phyloP scores from a whole-genome alignment of 2,888 invertebrate species.

The Plagodis pulveraria region DNA sequence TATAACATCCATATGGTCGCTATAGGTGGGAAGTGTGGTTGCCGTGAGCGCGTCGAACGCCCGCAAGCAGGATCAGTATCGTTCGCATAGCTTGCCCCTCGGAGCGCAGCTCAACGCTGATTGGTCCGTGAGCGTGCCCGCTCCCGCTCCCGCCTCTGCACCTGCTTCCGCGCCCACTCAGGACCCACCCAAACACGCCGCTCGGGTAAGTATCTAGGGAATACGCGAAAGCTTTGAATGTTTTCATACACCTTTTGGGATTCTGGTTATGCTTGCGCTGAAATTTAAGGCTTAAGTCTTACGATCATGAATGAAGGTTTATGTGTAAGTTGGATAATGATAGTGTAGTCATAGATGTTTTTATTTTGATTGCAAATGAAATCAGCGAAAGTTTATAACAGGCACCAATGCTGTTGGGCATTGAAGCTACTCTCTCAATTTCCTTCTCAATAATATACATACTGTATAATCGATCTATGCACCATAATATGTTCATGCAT shows the following conservation, averaged over 20 bases:
- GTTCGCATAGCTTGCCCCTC: slow-evolving; percentile 86
- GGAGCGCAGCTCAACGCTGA: slow-evolving; percentile 83
- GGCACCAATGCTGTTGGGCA: too few relatives aligned
- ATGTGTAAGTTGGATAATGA: too few relatives aligned
- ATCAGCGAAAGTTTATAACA: too few relatives aligned
- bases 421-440: too few relatives aligned
- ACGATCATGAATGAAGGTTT: too few relatives aligned
- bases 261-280: background rate
- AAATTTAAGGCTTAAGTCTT: too few relatives aligned
- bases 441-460: too few relatives aligned
- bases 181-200: slow-evolving; percentile 62
- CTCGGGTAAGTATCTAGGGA: slow-evolving; percentile 54
- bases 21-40: slow-evolving; percentile 37
- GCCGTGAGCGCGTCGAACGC: slow-evolving; percentile 30
- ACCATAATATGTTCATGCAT: too few relatives aligned
- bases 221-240: slow-evolving; percentile 3
- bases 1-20: too few relatives aligned
- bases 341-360: too few relatives aligned
- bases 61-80: slow-evolving; percentile 80
- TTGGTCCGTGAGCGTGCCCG: slow-evolving; percentile 60
- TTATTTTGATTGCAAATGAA: too few relatives aligned
- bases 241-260: background rate
- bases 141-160: slow-evolving; percentile 39
- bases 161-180: slow-evolving; percentile 41
- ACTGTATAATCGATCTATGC: too few relatives aligned